These are phyloP conservation scores for Periophthalmus magnuspinnatus DNA, from an alignment of 2,797 vertebrate species.

Conservation along the genomic window DNA sequence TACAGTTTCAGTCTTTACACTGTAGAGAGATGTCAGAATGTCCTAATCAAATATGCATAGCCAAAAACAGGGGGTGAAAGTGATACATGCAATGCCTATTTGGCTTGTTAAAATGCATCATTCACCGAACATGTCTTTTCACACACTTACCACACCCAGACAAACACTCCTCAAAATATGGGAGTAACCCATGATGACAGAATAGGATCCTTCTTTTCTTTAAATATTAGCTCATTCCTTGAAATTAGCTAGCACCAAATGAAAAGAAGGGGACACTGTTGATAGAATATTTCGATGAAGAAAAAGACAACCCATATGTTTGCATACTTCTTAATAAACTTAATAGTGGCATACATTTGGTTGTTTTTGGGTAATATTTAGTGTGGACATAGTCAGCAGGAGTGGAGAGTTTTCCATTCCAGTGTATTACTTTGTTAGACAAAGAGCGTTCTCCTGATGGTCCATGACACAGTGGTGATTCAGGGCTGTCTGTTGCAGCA, in stretches of 20 bases:
- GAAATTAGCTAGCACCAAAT: not conserved
- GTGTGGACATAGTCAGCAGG: not conserved
- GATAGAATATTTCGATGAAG: no score
- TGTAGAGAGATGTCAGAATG: not conserved
- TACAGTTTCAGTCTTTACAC: not conserved
- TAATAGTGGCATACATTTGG: constrained; percentile 5
- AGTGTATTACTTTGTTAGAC: not conserved
- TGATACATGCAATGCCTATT: not conserved
- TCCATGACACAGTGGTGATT: constrained; percentile 31
- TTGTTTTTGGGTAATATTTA: not conserved
- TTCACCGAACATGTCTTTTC: not conserved
- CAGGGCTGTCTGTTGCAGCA: constrained; percentile 24
- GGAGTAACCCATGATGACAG: not conserved
- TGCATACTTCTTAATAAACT: not conserved
- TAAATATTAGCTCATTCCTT: no score
- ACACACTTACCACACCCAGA: not conserved
- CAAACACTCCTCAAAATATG: not conserved
- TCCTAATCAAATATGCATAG: not conserved
- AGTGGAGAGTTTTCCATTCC: not conserved
- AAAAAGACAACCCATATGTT: no score
- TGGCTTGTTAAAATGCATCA: not conserved
- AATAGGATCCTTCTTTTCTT: no score
- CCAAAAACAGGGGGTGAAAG: not conserved
- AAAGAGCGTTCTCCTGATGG: not conserved
- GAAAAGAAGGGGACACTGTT: not conserved